Evolutionary conservation across 2,113 vertebrate species (phyloP).

Genomic region (Scophthalmus maximus): DNA sequence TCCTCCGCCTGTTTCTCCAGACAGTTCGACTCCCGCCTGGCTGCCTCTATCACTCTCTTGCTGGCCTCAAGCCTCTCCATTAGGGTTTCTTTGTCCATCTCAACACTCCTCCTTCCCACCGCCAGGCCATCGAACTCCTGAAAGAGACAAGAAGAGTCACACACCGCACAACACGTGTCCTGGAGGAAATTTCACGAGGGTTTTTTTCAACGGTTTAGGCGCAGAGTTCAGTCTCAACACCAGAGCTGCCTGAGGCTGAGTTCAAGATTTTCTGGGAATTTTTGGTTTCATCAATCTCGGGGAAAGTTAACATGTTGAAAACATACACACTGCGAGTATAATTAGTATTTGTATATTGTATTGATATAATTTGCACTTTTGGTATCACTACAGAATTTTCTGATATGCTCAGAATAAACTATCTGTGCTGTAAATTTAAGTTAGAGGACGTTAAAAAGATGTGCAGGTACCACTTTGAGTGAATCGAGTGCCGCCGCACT

Average conservation of each 20-base stretch:
- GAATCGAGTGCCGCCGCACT: constrained; percentile 77
- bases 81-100: constrained; percentile 82
- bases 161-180: neutral
- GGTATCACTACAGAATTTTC: too few species aligned
- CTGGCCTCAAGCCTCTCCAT: constrained; percentile 81
- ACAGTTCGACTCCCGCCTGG: constrained; percentile 76
- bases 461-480: constrained; percentile 82
- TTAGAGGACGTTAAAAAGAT: neutral
- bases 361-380: too few species aligned
- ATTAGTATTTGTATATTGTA: neutral
- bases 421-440: neutral
- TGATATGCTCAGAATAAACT: neutral
- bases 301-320: too few species aligned
- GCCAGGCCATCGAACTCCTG: constrained; percentile 84
- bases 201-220: too few species aligned
- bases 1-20: constrained; percentile 82
- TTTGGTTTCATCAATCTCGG: neutral
- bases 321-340: neutral
- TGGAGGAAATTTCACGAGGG: too few species aligned
- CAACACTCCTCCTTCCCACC: constrained; percentile 77
- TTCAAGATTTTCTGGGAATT: too few species aligned
- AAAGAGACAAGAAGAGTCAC: constrained; percentile 6
- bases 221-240: too few species aligned
- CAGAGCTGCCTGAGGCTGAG: too few species aligned
- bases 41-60: constrained; percentile 80